These are phyloP conservation scores for Petrolisthes manimaculis DNA, from an alignment of 2,888 invertebrate genomes.

Conservation along the genomic window DNA sequence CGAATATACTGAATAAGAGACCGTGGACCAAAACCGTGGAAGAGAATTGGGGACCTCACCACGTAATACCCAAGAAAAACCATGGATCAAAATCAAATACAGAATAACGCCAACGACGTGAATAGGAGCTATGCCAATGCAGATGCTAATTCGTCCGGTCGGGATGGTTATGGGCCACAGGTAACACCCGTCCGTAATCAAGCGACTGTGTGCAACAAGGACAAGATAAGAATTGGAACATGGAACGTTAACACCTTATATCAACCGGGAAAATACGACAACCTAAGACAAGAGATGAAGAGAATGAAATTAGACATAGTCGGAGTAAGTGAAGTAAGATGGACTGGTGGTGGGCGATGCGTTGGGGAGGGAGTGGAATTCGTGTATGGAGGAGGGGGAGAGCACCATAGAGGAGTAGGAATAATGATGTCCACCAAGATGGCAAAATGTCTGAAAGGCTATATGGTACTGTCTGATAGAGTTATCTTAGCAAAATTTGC, in stretches of 20 bases:
- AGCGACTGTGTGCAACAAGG: conserved; percentile 13
- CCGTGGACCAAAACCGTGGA: conserved; percentile 18
- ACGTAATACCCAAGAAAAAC: conserved; percentile 8
- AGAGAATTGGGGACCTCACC: conserved; percentile 14
- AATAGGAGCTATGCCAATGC: background rate
- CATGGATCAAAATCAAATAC: background rate
- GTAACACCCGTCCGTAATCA: conserved; percentile 5
- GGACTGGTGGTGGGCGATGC: background rate
- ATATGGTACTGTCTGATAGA: conserved; percentile 17
- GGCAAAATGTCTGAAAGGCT: background rate
- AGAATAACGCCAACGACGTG: background rate
- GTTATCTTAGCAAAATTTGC: background rate
- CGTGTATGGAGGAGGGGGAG: conserved; percentile 3
- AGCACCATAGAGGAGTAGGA: background rate
- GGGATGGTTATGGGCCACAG: background rate
- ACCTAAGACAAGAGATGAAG: background rate
- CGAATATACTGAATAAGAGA: conserved; percentile 18
- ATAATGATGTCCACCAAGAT: background rate
- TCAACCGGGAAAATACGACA: conserved; percentile 6
- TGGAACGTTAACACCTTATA: conserved; percentile 17
- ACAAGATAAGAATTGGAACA: background rate
- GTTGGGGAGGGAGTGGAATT: background rate
- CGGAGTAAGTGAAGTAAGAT: conserved; percentile 7
- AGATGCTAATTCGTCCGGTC: conserved; percentile 1
- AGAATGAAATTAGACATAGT: background rate